Evolutionary conservation across 2,113 vertebrate genomes (phyloP).

Genomic region (Cebus imitator): DNA sequence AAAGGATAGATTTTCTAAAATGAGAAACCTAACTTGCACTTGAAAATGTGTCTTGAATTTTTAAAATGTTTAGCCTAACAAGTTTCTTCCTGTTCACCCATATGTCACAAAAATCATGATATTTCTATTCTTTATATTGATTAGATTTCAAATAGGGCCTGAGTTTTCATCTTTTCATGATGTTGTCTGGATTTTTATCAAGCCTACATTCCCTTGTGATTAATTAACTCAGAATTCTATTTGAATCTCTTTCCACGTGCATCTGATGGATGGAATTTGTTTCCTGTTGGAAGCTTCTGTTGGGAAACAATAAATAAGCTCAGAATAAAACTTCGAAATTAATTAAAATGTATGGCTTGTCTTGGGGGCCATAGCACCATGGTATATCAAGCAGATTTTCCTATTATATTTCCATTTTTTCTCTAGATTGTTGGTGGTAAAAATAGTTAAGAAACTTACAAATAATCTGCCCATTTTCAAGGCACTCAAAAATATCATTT

Average conservation of each 20-base stretch:
- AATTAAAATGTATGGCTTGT: constrained; percentile 43
- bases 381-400: background rate
- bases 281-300: constrained; percentile 31
- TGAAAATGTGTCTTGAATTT: background rate
- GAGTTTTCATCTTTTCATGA: constrained; percentile 7
- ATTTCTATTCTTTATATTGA: constrained; percentile 33
- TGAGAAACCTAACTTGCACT: background rate
- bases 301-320: constrained; percentile 18
- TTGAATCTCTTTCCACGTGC: constrained; percentile 32
- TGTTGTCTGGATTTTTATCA: background rate
- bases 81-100: background rate
- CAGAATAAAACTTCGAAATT: constrained; percentile 39
- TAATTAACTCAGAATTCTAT: constrained; percentile 59
- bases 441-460: constrained; percentile 17
- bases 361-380: background rate
- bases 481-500: background rate
- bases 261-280: background rate
- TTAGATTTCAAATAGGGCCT: background rate
- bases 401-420: constrained; percentile 4
- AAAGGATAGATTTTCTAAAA: constrained; percentile 28
- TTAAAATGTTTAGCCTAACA: background rate
- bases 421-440: background rate
- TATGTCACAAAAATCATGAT: background rate
- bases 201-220: constrained; percentile 38
- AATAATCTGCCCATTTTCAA: background rate